phyloP scores from a whole-genome alignment of 2,888 invertebrate genomes.

The Neria commutata region DNA sequence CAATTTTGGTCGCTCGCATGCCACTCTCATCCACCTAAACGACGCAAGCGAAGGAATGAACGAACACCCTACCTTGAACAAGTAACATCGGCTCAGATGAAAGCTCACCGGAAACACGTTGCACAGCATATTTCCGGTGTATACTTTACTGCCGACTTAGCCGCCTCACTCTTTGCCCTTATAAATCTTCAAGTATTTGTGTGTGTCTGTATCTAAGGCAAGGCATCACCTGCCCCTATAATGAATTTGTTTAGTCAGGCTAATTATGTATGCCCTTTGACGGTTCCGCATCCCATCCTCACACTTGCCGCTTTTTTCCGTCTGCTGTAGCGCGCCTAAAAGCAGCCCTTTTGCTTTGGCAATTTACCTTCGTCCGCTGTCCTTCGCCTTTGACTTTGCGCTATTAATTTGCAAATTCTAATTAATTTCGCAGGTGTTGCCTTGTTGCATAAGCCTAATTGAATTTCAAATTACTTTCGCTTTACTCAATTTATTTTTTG shows the following conservation, averaged over 20 bases:
- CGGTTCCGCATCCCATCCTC: not conserved
- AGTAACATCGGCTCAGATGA: not conserved
- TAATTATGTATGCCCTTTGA: constrained; percentile 21
- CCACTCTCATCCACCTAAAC: too few species aligned
- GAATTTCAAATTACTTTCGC: constrained; percentile 41
- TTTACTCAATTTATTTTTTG: constrained; percentile 12
- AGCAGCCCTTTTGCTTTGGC: constrained; percentile 12
- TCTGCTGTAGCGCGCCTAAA: too few species aligned
- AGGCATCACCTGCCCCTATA: constrained; percentile 2
- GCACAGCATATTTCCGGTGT: too few species aligned
- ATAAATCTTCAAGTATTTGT: too few species aligned
- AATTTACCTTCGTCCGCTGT: constrained; percentile 16
- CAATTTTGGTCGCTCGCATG: too few species aligned
- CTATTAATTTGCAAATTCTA: constrained; percentile 55
- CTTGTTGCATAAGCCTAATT: constrained; percentile 53
- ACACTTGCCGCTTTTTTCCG: not conserved
- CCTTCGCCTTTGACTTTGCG: constrained; percentile 31
- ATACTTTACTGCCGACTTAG: too few species aligned
- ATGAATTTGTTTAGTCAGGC: constrained; percentile 30
- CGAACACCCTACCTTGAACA: too few species aligned
- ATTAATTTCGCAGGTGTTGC: constrained; percentile 57
- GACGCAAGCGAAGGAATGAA: too few species aligned
- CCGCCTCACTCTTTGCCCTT: too few species aligned
- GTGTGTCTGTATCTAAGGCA: too few species aligned
- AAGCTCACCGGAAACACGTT: not conserved